A percentile compares a stretch with the other conserved stretches of the same genome.
phyloP scores from a whole-genome alignment of 2,888 invertebrate species.

The Halictus ligatus region DNA sequence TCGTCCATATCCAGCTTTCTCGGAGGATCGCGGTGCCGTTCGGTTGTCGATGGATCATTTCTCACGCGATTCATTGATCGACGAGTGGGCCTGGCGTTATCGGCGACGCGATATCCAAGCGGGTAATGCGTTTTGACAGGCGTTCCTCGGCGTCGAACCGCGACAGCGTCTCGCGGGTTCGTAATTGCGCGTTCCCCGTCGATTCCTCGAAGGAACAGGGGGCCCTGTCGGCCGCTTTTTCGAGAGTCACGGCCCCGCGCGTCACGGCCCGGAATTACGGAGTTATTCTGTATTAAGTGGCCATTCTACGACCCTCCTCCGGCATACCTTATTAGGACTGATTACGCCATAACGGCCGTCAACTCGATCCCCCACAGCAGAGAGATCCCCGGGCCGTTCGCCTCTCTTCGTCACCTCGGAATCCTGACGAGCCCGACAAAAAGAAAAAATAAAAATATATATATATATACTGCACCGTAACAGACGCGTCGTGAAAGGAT shows the following conservation, averaged over 20 bases:
- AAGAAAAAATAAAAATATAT: neutral
- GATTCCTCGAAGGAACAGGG: conserved; percentile 45
- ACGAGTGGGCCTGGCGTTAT: conserved; percentile 8
- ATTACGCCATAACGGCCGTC: conserved; percentile 69
- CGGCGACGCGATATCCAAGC: conserved; percentile 1
- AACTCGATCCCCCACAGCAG: conserved; percentile 40
- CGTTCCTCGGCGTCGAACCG: neutral
- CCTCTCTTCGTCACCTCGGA: conserved; percentile 50
- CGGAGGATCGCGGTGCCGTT: neutral
- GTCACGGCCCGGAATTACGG: conserved; percentile 60
- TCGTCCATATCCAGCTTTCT: neutral
- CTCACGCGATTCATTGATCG: conserved; percentile 9
- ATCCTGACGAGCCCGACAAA: conserved; percentile 45
- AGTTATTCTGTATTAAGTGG: conserved; percentile 72
- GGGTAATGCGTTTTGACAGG: conserved; percentile 39
- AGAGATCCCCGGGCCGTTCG: conserved; percentile 11
- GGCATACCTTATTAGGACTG: conserved; percentile 68
- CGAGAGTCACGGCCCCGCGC: conserved; percentile 62
- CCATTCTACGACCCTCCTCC: conserved; percentile 65
- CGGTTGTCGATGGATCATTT: neutral
- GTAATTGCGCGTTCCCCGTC: conserved; percentile 31
- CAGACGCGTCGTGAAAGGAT: conserved; percentile 28
- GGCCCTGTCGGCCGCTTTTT: conserved; percentile 37
- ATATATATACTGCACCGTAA: conserved; percentile 54
- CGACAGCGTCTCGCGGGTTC: conserved; percentile 13